Conservation (phyloP, 2,113 vertebrate species). For the Stegastes partitus region DNA sequence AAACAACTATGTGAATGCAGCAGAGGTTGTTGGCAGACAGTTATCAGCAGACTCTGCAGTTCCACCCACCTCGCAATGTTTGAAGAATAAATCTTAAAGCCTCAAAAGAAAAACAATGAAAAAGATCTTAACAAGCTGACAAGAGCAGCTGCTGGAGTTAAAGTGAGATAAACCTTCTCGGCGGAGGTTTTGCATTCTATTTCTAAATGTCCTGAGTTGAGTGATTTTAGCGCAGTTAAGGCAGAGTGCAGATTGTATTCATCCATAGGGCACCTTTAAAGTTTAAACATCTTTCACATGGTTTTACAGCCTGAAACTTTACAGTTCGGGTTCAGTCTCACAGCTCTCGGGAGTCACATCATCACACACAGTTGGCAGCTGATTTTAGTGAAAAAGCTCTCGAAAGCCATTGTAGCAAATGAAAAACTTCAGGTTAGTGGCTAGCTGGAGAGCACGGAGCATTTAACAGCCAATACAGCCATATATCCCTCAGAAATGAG, state of each 20-base stretch:
- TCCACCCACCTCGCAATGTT: too few species aligned
- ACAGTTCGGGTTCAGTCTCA: background rate
- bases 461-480: background rate
- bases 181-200: background rate
- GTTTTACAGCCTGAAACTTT: background rate
- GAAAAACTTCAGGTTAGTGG: background rate
- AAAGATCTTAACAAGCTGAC: constrained; percentile 7
- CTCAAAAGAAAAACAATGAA: background rate
- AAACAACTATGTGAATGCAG: background rate
- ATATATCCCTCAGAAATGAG: background rate
- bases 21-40: background rate
- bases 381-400: background rate
- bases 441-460: background rate
- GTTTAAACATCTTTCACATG: background rate
- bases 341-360: background rate
- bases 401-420: background rate
- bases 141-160: constrained; percentile 17
- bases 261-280: background rate
- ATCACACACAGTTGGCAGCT: background rate
- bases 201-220: background rate
- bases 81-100: background rate
- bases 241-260: background rate
- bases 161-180: background rate
- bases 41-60: constrained; percentile 3
- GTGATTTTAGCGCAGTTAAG: constrained; percentile 1